Evolutionary conservation across 2,888 invertebrate genomes (phyloP), one percentile per base, ranked within the genome.

Genomic region (Bimastos eiseni): DNA sequence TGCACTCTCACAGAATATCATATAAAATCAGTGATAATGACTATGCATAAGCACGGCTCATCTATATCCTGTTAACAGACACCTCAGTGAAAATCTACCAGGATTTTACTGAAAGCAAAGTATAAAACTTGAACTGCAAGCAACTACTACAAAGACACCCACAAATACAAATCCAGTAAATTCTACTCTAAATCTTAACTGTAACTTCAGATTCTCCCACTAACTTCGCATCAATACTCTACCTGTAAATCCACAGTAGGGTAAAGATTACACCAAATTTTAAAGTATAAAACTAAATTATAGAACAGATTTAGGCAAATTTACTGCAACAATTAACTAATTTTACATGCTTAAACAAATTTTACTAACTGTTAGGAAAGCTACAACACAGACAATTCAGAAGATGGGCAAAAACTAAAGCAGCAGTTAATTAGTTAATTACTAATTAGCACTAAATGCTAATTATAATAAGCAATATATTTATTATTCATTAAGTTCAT

Each of bases 281-380:
- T 11, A 70, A n/a, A n/a, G 13, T 70, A 70, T n/a, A 70, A 70
- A 70, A 70, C 70, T n/a, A n/a, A 70, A 70, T 70, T n/a, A n/a
- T n/a, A 70, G 30, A 70, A 30, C 70, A 70, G 70, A 30, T 70
- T n/a, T n/a, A 30, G 5, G n/a, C n/a, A 70, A 70, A 70, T 70
- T 70, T n/a, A 30, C 70, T 70, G 70, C 70, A 70, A n/a, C 70
- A 70, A n/a, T n/a, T 70, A 70, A n/a, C 70, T 70, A 70, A 70
- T 70, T 70, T n/a, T 70, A 70, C 70, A 70, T 70, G 70, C 30
- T 13, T n/a, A n/a, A 30, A 70, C 70, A 70, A 70, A 70, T 70
- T 70, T n/a, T n/a, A 24, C 5, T 55, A 55, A 55, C 3, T 11
- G 13, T 11, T n/a, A 30, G 13, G 70, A 2, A 70, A 70, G n/a